phyloP scores from a whole-genome alignment of 2,797 vertebrate species.

The Bucorvus abyssinicus region DNA sequence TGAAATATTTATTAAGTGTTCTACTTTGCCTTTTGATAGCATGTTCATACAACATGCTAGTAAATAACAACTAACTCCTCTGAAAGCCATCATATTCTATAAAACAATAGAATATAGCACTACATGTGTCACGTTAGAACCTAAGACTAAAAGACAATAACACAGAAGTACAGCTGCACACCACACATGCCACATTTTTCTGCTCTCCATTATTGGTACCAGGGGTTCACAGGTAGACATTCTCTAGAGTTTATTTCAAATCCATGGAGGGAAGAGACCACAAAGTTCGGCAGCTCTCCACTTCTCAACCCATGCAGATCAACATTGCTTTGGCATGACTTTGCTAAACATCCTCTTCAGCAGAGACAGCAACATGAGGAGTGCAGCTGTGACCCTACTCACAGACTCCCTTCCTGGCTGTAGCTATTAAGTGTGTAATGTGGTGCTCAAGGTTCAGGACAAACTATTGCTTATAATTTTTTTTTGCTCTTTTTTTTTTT shows the following conservation, averaged over 20 bases:
- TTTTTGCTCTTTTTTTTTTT: no score
- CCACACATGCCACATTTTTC: not conserved
- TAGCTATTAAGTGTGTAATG: fast-evolving
- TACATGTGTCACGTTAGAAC: not conserved
- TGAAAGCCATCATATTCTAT: not conserved
- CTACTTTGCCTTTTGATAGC: not conserved
- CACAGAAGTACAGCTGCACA: not conserved
- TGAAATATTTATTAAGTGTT: not conserved
- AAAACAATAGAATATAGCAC: not conserved
- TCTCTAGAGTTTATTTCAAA: not conserved
- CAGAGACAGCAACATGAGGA: not conserved
- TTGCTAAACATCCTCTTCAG: not conserved
- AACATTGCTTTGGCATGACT: not conserved
- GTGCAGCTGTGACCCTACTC: no score
- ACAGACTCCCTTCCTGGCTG: no score
- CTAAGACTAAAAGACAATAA: not conserved
- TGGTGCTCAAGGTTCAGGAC: not conserved
- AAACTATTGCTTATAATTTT: not conserved
- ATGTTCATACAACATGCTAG: not conserved
- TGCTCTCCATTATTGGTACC: not conserved
- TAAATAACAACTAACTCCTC: not conserved
- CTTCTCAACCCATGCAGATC: not conserved
- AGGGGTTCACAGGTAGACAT: not conserved
- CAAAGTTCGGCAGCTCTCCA: not conserved
- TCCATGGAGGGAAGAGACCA: not conserved